Evolutionary conservation across 2,113 vertebrate genomes (phyloP), one percentile per base, ranked within the genome.

Genomic region (Limnothrissa miodon): DNA sequence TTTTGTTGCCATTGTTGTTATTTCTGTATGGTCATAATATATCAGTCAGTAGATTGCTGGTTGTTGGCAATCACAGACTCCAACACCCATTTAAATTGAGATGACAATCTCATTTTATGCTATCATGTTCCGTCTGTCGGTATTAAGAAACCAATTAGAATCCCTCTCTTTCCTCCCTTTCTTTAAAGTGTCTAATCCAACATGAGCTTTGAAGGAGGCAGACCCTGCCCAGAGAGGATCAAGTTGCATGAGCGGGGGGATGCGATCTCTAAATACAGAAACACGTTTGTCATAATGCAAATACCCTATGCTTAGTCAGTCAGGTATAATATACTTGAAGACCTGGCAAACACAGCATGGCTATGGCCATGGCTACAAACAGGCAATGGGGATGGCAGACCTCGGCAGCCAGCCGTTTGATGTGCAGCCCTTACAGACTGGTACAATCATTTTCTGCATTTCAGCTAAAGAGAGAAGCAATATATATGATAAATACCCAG

Each of bases 341-440:
- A 1, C 78, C 25, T 44, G 42, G 19, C 59, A 79, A 83, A 86
- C 86, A 45, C 53, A 82, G 83, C 84, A 84, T 86, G 86, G 84
- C 81, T 82, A 85, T 85, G 79, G 81, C 48, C 33, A 39, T 85
- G 83, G 79, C 80, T 81, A 53, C 83, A 82, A 39, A 70, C 56
- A 86, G 81, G 82, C 84, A 85, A 88, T 80, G 81, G 85, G 45
- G 45, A 42, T 85, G 83, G 82, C 42, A 84, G 87, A 85, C 45
- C 89, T 84, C 74, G 56, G 80, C 59, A 19, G 17, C 33, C 2
- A 36, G 25, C 15, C 66, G 15, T 74, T 74, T 74, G 25, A 74
- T 74, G 66, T 74, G 66, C 66, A 33, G 0, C 33, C 66, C 5
- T 56, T 91, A 90, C 93, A 90, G 82, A 91, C 81, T 84, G 83